Conservation (phyloP, 2,888 invertebrate genomes). For the Hirtodrosophila histrioides region DNA sequence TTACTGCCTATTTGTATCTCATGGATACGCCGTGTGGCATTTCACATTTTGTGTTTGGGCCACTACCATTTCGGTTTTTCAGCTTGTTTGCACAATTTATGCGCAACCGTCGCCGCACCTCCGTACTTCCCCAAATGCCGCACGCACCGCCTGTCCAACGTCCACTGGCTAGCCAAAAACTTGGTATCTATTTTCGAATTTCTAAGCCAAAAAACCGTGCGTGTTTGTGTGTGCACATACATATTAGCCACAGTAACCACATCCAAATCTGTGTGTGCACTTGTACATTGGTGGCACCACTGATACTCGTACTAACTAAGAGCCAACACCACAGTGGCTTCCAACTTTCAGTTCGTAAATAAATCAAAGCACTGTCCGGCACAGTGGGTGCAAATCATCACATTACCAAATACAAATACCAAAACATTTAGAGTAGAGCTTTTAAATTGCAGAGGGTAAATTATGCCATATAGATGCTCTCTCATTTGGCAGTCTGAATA, state of each 20-base stretch:
- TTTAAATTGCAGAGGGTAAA: too few relatives aligned
- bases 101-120: conserved; percentile 50
- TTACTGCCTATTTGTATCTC: conserved; percentile 60
- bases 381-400: conserved; percentile 49
- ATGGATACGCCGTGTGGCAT: conserved; percentile 52
- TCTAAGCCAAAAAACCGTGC: conserved; percentile 61
- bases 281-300: conserved; percentile 35
- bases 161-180: conserved; percentile 55
- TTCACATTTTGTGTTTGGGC: conserved; percentile 51
- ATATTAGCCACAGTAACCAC: conserved; percentile 68
- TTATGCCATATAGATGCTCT: too few relatives aligned
- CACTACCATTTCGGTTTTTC: conserved; percentile 61
- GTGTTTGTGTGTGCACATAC: conserved; percentile 55
- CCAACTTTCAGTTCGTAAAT: conserved; percentile 61
- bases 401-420: not conserved
- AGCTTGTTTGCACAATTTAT: conserved; percentile 72
- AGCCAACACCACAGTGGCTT: conserved; percentile 63
- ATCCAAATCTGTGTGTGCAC: conserved; percentile 43
- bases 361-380: conserved; percentile 55
- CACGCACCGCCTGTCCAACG: conserved; percentile 48
- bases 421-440: not conserved
- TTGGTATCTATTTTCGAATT: conserved; percentile 62
- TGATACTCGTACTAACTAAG: conserved; percentile 62
- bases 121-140: not conserved
- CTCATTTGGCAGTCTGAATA: too few relatives aligned